Evolutionary conservation across 2,888 invertebrate genomes (phyloP), one percentile per base, ranked within the genome.

Genomic region (Andrena haemorrhoa): DNA sequence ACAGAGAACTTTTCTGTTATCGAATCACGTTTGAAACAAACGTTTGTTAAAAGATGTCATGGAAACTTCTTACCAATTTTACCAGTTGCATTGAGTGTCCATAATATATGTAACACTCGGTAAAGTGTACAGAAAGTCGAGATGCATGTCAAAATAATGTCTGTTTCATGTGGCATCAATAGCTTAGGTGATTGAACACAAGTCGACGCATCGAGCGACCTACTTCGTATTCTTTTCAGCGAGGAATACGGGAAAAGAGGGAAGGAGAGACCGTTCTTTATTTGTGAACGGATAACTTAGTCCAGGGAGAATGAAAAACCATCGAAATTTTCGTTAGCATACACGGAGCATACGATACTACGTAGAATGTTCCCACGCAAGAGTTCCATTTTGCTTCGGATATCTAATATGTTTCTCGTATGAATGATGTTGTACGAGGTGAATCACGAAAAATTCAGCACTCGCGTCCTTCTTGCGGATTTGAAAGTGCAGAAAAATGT

Each of bases 101-200:
- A 20, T 26, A 16, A 64, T 70, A 47, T 41, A 58, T 20, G 31
- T 56, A 49, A 56, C 49, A 78, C 33, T 29, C 49, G 23, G 35
- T 23, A 47, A 60, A 53, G 41, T 29, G 31, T 65, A 33, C 58
- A 16, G 60, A 63, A 58, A 53, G 41, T 31, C 29, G 66, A 29
- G 47, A 60, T 71, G 41, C 41, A 35, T 66, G 79, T 73, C 65
- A 68, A 26, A 69, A 71, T 84, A 79, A 76, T 23, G 53, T 26
- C 4, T 26, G 51, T 16, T 63, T 72, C 77, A 70, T 74, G 73
- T n/a, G 33, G 12, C 29, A 58, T 29, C 70, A 58, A 80, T 84
- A 80, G 65, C 77, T 78, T 80, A 75, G 47, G 61, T 53, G 83
- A 83, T 85, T 73, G 64, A 64, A 78, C 77, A 53, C 47, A 65